Evolutionary conservation across 2,113 vertebrate species (phyloP).

Genomic region (Podarcis raffonei): DNA sequence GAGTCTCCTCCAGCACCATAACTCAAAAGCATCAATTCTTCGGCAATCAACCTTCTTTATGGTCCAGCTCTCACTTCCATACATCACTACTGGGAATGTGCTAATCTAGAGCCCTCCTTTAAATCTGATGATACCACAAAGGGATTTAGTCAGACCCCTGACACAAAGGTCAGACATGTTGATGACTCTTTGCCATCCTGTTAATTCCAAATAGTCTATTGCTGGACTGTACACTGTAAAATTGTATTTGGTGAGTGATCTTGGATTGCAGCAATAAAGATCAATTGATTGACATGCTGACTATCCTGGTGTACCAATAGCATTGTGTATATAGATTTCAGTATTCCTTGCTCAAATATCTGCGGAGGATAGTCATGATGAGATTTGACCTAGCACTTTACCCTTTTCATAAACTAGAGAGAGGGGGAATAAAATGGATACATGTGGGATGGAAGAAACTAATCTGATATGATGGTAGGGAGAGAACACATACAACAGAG

Average conservation of each 20-base stretch:
- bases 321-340: not conserved
- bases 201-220: too few species aligned
- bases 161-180: not conserved
- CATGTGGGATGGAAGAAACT: not conserved
- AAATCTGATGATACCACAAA: not conserved
- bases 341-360: not conserved
- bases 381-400: not conserved
- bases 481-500: conserved; percentile 19
- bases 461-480: conserved; percentile 44
- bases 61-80: too few species aligned
- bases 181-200: not conserved
- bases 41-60: too few species aligned
- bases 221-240: too few species aligned
- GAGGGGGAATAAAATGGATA: not conserved
- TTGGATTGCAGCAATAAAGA: too few species aligned
- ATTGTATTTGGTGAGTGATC: too few species aligned
- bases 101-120: not conserved
- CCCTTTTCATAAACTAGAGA: not conserved
- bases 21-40: too few species aligned
- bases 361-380: not conserved
- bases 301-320: not conserved
- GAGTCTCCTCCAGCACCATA: too few species aligned
- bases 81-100: not conserved
- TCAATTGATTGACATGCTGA: too few species aligned
- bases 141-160: not conserved